phyloP scores from a whole-genome alignment of 2,888 invertebrate genomes.

The Entomobrya multifasciata region DNA sequence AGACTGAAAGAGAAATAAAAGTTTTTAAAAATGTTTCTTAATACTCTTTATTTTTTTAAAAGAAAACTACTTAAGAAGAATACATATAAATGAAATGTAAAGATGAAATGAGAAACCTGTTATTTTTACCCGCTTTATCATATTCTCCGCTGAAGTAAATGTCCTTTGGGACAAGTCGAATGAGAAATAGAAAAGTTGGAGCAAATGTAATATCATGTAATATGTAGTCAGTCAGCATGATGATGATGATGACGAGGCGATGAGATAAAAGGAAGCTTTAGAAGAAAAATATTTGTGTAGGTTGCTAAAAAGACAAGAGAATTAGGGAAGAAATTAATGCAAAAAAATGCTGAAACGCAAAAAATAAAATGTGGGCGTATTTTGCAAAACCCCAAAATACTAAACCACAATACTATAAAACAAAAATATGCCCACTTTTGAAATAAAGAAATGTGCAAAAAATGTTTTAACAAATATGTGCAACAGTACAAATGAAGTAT shows the following conservation, averaged over 20 bases:
- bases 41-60: background rate
- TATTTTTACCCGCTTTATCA: background rate
- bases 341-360: background rate
- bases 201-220: background rate
- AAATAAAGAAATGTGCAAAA: background rate
- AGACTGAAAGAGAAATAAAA: background rate
- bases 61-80: too few relatives aligned
- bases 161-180: conserved; percentile 49
- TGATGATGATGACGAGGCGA: background rate
- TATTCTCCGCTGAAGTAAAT: background rate
- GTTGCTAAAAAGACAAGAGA: background rate
- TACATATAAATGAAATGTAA: conserved; percentile 6
- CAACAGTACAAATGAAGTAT: too few relatives aligned
- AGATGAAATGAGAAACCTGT: conserved; percentile 10
- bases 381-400: background rate
- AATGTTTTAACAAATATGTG: too few relatives aligned
- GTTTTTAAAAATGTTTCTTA: background rate
- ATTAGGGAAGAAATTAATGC: background rate
- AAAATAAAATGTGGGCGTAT: background rate
- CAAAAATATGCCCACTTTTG: background rate
- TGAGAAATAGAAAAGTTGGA: conserved; percentile 4
- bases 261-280: background rate
- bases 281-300: background rate
- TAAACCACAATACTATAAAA: background rate
- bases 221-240: background rate